phyloP scores from a whole-genome alignment of 2,888 invertebrate species.

The Cephus pulcher region DNA sequence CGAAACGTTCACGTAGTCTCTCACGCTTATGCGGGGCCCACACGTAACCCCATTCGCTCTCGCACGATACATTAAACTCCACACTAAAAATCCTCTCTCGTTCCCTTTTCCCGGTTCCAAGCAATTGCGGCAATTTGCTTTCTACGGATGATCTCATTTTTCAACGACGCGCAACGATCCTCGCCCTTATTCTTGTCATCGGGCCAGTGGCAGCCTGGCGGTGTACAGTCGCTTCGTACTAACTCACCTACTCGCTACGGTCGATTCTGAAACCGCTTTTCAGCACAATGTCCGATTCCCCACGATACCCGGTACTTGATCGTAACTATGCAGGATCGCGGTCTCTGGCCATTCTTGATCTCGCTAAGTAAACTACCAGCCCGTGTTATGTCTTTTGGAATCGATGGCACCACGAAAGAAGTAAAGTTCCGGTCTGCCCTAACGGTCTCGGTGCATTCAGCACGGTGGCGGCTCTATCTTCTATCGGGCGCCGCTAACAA shows the following conservation, averaged over 20 bases:
- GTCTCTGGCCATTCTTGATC: not conserved
- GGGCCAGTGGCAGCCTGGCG: not conserved
- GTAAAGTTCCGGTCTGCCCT: not conserved
- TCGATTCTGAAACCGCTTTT: not conserved
- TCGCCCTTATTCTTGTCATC: not conserved
- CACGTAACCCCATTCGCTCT: not conserved
- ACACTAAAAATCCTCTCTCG: not conserved
- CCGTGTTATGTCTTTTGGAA: not conserved
- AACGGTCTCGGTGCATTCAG: not conserved
- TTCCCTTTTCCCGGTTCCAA: not conserved
- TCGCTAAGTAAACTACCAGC: not conserved
- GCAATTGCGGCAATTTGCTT: not conserved
- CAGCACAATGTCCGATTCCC: not conserved
- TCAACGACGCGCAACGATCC: too few species aligned
- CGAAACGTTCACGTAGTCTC: not conserved
- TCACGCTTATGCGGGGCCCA: not conserved
- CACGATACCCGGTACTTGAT: not conserved
- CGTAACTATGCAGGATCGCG: not conserved
- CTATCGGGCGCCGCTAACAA: constrained; percentile 50
- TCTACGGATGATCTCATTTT: not conserved
- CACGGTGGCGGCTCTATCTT: constrained; percentile 33
- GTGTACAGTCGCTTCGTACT: not conserved
- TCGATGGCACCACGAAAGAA: not conserved
- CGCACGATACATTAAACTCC: not conserved
- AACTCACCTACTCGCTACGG: not conserved